phyloP scores from a whole-genome alignment of 2,113 vertebrate species.

The Crotalus helleri region DNA sequence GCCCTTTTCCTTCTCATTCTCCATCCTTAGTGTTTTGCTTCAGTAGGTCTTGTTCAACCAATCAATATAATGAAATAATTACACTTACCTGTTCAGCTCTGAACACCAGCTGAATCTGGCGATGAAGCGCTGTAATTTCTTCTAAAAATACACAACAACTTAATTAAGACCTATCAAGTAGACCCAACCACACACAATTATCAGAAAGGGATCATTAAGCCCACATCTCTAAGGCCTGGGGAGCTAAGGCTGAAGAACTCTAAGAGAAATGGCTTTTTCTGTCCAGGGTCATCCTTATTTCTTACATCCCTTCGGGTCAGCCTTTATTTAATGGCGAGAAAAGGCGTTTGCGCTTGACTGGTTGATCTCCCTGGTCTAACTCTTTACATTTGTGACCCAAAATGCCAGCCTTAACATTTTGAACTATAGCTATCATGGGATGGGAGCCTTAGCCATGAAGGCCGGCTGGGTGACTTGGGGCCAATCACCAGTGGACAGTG shows the following conservation, averaged over 20 bases:
- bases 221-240: constrained; percentile 69
- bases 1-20: too few relatives aligned
- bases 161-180: neutral
- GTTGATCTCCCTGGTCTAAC: neutral
- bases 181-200: neutral
- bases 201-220: constrained; percentile 46
- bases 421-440: neutral
- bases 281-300: constrained; percentile 20
- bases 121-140: neutral
- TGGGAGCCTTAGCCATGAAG: too few relatives aligned
- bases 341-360: constrained; percentile 6
- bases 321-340: constrained; percentile 45
- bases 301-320: constrained; percentile 24
- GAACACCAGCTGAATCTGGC: neutral
- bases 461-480: neutral
- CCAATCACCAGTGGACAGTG: neutral
- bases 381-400: constrained; percentile 14
- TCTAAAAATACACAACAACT: constrained; percentile 25
- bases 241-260: constrained; percentile 62
- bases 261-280: constrained; percentile 45
- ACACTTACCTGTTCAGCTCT: neutral
- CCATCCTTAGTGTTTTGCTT: neutral
- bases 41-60: constrained; percentile 13
- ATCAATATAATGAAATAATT: neutral
- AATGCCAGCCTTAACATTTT: neutral